Base-by-base conservation (phyloP, 1,140 invertebrate species). In the Maconellicoccus hirsutus region DNA sequence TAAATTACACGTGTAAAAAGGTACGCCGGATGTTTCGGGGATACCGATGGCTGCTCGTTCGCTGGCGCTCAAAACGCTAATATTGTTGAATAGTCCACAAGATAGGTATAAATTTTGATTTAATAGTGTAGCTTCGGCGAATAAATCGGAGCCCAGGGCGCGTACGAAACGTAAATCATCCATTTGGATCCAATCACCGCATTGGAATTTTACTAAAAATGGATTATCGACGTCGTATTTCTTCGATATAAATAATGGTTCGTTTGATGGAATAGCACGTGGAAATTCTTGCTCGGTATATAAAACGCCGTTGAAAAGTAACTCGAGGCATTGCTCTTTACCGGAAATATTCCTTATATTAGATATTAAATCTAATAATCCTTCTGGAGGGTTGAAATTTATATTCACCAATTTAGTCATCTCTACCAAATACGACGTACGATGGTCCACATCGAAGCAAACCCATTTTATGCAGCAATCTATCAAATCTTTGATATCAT, bases 201-300 rank as follows among this genome's bases (percentile, higher is more conserved):
- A 23, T 26, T 23, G 7, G 61, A 25, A 66, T 26, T 25, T 23
- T 2, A 25, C 10, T 22, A 66, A 26, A 8, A 8, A 25, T 14
- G 61, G 61, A 8, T 23, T 25, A 26, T 66, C 61, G 25, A 12
- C 25, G 21, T 66, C 25, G 22, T 10, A 16, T 26, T 23, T 26
- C 25, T 66, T 66, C 19, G 61, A 66, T 52, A 52, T 52, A 16
- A 52, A 52, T 52, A 52, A 52, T 8, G 42, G 42, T 52, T 52
- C 42, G 42, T 52, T 52, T 6, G 42, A 16, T 52, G n/a, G 12
- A 16, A 19, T 52, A 19, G 42, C 42, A 8, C 42, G 42, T 8
- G 42, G 42, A 16, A 8, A 19, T 16, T 16, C n/a, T 19, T 52
- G 42, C n/a, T 52, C 42, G 3, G 42, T 52, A 8, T 23, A 23